Conservation (phyloP, 2,113 vertebrate species). For the Callionymus lyra region DNA sequence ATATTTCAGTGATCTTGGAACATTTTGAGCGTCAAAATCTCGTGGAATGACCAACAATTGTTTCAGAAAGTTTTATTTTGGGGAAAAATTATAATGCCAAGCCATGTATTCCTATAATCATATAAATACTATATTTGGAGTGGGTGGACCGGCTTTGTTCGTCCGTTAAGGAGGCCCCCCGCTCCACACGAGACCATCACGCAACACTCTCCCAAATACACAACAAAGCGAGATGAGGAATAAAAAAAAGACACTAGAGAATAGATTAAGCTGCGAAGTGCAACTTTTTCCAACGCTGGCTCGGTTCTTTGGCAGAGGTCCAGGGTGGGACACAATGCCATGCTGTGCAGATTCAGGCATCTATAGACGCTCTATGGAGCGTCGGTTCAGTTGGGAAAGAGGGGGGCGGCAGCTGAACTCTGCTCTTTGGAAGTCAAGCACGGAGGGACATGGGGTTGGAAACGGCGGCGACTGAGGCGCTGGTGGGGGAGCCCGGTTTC, state of each 20-base stretch:
- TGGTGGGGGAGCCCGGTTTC: slow-evolving; percentile 13
- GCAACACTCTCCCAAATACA: no score
- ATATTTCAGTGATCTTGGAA: no score
- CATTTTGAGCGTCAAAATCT: no score
- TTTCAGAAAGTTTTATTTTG: no score
- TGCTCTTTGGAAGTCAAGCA: background rate
- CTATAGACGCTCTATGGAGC: slow-evolving; percentile 62
- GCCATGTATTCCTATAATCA: no score
- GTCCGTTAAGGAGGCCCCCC: no score
- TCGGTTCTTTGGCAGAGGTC: slow-evolving; percentile 50
- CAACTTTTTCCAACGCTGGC: slow-evolving; percentile 51
- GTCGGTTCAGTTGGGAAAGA: slow-evolving; percentile 47
- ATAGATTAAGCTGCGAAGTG: slow-evolving; percentile 52
- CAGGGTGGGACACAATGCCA: slow-evolving; percentile 55
- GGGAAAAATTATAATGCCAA: no score
- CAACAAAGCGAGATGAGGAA: no score
- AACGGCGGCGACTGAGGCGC: slow-evolving; percentile 24
- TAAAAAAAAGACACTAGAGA: slow-evolving; percentile 48
- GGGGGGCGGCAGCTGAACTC: slow-evolving; percentile 4
- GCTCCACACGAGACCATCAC: no score
- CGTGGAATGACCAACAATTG: no score
- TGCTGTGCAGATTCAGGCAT: slow-evolving; percentile 42
- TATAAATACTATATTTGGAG: no score
- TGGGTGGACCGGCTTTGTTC: no score
- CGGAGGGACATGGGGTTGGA: background rate